These are phyloP conservation scores for Paramormyrops kingsleyae DNA, from an alignment of 2,113 vertebrate genomes.

Conservation along the genomic window DNA sequence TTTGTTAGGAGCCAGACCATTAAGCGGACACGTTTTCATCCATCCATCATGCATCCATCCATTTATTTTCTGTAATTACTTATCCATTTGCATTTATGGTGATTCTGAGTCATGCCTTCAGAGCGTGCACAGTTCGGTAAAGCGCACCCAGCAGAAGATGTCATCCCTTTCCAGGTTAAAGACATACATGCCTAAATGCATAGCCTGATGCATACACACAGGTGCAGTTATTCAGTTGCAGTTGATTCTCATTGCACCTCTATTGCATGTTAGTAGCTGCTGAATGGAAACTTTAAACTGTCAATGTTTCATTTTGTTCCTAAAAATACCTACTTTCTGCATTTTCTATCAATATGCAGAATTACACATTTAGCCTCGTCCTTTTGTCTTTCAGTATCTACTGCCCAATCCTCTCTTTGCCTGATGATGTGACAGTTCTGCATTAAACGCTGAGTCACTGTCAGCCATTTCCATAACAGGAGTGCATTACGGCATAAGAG, in stretches of 20 bases:
- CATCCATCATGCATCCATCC: neutral
- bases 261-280: neutral
- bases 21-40: neutral
- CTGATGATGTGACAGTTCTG: neutral
- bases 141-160: neutral
- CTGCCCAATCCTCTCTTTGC: neutral
- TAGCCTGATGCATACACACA: neutral
- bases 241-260: neutral
- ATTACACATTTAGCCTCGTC: neutral
- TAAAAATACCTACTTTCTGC: neutral
- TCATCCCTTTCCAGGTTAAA: neutral
- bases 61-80: neutral
- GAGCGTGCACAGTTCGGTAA: neutral
- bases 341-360: neutral
- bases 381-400: neutral
- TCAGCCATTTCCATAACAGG: neutral
- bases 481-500: neutral
- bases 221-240: neutral
- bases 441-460: conserved; percentile 6
- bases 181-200: neutral
- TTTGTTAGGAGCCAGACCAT: neutral
- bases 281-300: neutral
- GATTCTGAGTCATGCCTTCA: neutral
- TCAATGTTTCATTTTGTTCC: neutral
- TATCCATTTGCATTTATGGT: neutral